A percentile compares a stretch with the other conserved stretches of the same genome.
Conservation (phyloP, 2,113 vertebrate genomes). For the Carassius gibelio region DNA sequence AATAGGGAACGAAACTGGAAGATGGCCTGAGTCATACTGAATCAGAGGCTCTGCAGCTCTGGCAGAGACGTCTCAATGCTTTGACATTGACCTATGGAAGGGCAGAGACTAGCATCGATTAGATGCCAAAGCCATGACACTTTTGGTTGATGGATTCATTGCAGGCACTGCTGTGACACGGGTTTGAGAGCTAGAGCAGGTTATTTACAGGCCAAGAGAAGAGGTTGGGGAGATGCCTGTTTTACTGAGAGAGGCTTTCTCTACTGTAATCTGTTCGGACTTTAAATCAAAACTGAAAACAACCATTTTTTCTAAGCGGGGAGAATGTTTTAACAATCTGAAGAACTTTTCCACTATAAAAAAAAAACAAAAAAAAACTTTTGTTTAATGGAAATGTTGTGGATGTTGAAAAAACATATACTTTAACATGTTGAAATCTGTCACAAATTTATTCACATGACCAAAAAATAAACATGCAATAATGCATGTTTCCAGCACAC, state of each 20-base stretch:
- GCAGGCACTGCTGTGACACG: background rate
- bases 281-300: background rate
- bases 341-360: background rate
- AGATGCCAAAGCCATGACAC: conserved; percentile 27
- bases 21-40: conserved; percentile 33
- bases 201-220: conserved; percentile 22
- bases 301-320: background rate
- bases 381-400: too few species aligned
- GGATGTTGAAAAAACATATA: too few species aligned
- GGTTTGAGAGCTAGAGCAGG: conserved; percentile 20
- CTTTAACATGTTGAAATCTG: background rate
- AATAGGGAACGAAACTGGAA: conserved; percentile 15
- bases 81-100: conserved; percentile 32
- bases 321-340: background rate
- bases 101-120: conserved; percentile 32
- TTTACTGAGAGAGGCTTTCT: background rate
- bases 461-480: background rate
- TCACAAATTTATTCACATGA: background rate
- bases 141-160: conserved; percentile 33
- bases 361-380: too few species aligned
- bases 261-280: conserved; percentile 2
- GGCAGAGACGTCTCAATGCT: conserved; percentile 35
- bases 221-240: background rate
- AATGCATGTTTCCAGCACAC: background rate
- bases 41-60: conserved; percentile 6